phyloP scores from a whole-genome alignment of 2,113 vertebrate species.

The Hemicordylus capensis region DNA sequence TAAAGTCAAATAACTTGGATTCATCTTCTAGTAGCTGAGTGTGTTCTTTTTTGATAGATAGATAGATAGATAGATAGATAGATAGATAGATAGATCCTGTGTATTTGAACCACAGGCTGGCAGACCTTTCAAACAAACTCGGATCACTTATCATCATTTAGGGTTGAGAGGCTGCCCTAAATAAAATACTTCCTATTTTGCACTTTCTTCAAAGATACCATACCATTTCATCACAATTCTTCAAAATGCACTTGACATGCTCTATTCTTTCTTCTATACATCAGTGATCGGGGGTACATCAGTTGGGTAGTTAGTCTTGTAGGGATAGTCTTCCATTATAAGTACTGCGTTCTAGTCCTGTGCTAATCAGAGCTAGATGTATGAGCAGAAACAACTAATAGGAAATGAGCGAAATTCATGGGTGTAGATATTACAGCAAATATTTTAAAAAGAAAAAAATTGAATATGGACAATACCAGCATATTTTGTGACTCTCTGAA shows the following conservation, averaged over 20 bases:
- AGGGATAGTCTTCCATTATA: neutral
- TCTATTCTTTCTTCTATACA: neutral
- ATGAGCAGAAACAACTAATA: neutral
- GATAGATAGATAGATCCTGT: neutral
- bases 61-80: neutral
- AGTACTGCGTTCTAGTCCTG: neutral
- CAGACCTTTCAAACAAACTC: neutral
- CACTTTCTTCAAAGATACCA: neutral
- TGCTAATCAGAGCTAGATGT: neutral
- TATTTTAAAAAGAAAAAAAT: neutral
- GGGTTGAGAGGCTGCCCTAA: neutral
- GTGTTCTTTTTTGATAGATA: neutral
- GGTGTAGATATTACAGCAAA: neutral
- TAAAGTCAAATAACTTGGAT: neutral
- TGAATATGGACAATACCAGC: neutral
- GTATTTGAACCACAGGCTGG: neutral
- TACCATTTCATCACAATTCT: slow-evolving; percentile 22
- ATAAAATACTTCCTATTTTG: slow-evolving; percentile 3
- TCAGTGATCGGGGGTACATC: neutral
- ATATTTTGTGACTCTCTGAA: neutral
- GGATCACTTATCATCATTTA: neutral
- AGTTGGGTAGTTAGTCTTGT: neutral
- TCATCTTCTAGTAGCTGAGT: neutral
- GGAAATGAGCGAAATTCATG: neutral
- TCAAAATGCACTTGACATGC: neutral